A percentile compares a stretch with the other conserved stretches of the same genome.
phyloP scores from a whole-genome alignment of 53 echinoderm and acorn worm genomes.

The Paracentrotus lividus region DNA sequence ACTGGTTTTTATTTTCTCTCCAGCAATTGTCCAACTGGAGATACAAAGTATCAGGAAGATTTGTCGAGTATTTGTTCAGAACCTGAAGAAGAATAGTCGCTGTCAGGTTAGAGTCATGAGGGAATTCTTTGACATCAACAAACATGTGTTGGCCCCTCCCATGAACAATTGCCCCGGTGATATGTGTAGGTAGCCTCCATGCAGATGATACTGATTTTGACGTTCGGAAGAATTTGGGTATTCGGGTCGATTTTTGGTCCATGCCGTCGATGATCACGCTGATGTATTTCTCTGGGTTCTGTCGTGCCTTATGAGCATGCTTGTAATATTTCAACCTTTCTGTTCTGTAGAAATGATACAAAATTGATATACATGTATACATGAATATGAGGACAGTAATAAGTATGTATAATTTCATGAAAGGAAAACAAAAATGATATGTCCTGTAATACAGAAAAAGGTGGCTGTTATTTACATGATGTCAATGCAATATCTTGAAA shows the following conservation, averaged over 20 bases:
- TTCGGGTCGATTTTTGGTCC: conserved; percentile 26
- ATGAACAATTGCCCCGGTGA: conserved; percentile 40
- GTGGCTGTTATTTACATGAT: no score
- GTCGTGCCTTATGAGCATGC: not conserved
- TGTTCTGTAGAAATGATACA: not conserved
- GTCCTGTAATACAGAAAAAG: no score
- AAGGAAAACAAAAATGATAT: no score
- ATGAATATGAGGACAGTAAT: no score
- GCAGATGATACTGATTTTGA: conserved; percentile 21
- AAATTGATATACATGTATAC: not conserved
- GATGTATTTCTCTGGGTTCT: conserved; percentile 29
- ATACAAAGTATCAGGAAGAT: not conserved
- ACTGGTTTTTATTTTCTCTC: not conserved
- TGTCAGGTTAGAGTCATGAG: conserved; percentile 29
- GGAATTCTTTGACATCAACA: conserved; percentile 39
- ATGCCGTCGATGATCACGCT: conserved; percentile 40
- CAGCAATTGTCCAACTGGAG: conserved; percentile 9
- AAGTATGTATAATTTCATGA: no score
- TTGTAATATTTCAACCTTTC: conserved; percentile 42
- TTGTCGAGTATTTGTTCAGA: not conserved
- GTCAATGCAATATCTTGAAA: no score
- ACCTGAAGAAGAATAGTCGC: not conserved
- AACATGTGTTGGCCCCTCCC: conserved; percentile 43
- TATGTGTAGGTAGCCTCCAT: conserved; percentile 31
- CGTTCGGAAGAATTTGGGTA: not conserved